Evolutionary conservation across 2,888 invertebrate species (phyloP).

Genomic region (Sussaba pulchella): DNA sequence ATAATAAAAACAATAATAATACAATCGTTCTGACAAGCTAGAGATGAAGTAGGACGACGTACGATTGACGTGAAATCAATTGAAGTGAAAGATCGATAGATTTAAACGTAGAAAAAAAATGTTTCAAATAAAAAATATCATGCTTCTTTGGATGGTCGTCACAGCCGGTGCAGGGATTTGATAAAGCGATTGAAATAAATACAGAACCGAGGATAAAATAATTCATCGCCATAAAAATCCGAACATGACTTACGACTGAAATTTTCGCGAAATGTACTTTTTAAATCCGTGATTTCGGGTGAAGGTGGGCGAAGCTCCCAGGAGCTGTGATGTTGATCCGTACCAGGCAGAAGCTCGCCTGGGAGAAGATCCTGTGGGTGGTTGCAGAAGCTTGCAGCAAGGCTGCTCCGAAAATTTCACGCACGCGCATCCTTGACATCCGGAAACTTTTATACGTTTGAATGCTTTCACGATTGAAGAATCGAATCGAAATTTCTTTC

Average conservation of each 20-base stretch:
- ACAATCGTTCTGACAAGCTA: too few species aligned
- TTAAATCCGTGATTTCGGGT: slow-evolving; percentile 38
- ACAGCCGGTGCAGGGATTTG: background rate
- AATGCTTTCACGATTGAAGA: background rate
- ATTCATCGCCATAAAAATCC: background rate
- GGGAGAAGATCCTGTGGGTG: slow-evolving; percentile 74
- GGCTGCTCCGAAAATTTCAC: slow-evolving; percentile 46
- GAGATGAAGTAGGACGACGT: too few species aligned
- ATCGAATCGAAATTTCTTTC: background rate
- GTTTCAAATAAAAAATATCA: background rate
- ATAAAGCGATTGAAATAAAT: background rate
- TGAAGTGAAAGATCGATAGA: background rate
- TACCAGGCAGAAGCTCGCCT: slow-evolving; percentile 77
- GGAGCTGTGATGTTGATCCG: slow-evolving; percentile 72
- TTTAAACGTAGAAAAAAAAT: background rate
- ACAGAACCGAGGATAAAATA: background rate
- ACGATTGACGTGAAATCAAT: too few species aligned
- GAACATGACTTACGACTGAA: slow-evolving; percentile 28
- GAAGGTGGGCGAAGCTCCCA: slow-evolving; percentile 66
- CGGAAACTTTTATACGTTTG: slow-evolving; percentile 23
- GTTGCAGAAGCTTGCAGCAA: slow-evolving; percentile 75
- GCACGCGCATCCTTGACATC: slow-evolving; percentile 66
- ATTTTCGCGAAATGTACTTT: slow-evolving; percentile 10
- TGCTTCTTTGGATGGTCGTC: background rate
- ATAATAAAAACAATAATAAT: too few species aligned